phyloP scores from a whole-genome alignment of 2,113 vertebrate genomes.

The Morone saxatilis region DNA sequence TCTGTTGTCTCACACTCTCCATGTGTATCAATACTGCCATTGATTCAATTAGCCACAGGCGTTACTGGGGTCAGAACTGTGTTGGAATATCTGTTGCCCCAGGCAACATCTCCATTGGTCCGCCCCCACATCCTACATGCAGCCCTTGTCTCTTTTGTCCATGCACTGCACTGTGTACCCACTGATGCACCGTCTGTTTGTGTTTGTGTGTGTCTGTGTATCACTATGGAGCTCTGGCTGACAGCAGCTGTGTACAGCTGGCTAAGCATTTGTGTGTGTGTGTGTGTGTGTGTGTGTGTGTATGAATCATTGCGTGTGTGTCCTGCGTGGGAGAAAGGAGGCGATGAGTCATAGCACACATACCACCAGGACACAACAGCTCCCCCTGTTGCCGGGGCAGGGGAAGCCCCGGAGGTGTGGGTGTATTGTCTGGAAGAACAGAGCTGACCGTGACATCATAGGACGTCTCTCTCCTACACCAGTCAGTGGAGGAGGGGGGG shows the following conservation, averaged over 20 bases:
- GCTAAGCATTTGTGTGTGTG: neutral
- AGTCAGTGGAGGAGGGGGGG: neutral
- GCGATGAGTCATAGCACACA: slow-evolving; percentile 84
- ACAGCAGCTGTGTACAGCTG: slow-evolving; percentile 40
- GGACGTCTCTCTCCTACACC: slow-evolving; percentile 68
- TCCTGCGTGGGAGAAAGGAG: slow-evolving; percentile 77
- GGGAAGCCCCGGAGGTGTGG: slow-evolving; percentile 80
- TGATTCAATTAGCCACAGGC: slow-evolving; percentile 73
- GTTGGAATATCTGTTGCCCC: slow-evolving; percentile 76
- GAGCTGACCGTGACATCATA: slow-evolving; percentile 77
- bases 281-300: too few relatives aligned
- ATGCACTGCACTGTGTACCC: slow-evolving; percentile 50
- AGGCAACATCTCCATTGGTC: slow-evolving; percentile 72
- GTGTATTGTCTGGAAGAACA: slow-evolving; percentile 82
- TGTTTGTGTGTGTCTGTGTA: slow-evolving; percentile 45
- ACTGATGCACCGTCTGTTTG: slow-evolving; percentile 45
- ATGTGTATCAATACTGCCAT: slow-evolving; percentile 78
- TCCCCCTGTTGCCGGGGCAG: slow-evolving; percentile 84
- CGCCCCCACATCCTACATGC: slow-evolving; percentile 62
- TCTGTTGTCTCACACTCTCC: slow-evolving; percentile 72
- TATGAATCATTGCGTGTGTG: neutral
- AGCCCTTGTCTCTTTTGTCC: slow-evolving; percentile 68
- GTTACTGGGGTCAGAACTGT: slow-evolving; percentile 73
- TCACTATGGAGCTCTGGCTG: slow-evolving; percentile 46
- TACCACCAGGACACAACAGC: slow-evolving; percentile 83